Conservation (phyloP, 2,113 vertebrate genomes). For the Turdus rufiventris region DNA sequence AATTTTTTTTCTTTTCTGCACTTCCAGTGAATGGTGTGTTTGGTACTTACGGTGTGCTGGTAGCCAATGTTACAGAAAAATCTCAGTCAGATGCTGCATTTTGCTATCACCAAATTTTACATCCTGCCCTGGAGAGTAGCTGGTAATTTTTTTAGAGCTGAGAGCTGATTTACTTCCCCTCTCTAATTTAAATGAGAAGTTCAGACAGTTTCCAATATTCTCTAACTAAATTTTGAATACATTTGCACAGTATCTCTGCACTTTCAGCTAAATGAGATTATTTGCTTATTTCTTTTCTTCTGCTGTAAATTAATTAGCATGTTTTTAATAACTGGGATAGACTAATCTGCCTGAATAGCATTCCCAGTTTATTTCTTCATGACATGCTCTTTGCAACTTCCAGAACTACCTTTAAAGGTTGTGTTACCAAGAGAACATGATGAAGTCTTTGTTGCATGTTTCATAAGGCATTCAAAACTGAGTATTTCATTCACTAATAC, state of each 20-base stretch:
- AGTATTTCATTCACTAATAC: background rate
- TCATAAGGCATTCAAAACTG: background rate
- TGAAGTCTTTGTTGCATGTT: background rate
- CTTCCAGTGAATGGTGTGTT: background rate
- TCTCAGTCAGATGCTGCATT: background rate
- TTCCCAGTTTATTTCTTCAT: background rate
- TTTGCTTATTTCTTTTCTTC: background rate
- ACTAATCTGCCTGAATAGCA: background rate
- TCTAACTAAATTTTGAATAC: background rate
- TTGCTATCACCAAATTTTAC: background rate
- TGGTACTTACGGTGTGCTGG: fast-evolving
- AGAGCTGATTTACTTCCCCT: background rate
- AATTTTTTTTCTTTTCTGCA: background rate
- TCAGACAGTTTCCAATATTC: background rate
- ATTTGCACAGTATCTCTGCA: background rate
- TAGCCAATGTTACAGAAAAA: background rate
- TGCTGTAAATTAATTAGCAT: background rate
- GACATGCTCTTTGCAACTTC: background rate
- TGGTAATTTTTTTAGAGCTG: background rate
- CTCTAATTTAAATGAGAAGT: background rate
- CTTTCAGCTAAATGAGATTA: background rate
- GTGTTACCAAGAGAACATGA: background rate
- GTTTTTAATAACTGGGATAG: background rate
- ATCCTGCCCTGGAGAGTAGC: background rate
- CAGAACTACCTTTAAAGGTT: background rate